A percentile compares a stretch with the other conserved stretches of the same genome.
These are phyloP conservation scores for Drosophila lacertosa DNA, from an alignment of 1,140 invertebrate species.

Conservation along the genomic window DNA sequence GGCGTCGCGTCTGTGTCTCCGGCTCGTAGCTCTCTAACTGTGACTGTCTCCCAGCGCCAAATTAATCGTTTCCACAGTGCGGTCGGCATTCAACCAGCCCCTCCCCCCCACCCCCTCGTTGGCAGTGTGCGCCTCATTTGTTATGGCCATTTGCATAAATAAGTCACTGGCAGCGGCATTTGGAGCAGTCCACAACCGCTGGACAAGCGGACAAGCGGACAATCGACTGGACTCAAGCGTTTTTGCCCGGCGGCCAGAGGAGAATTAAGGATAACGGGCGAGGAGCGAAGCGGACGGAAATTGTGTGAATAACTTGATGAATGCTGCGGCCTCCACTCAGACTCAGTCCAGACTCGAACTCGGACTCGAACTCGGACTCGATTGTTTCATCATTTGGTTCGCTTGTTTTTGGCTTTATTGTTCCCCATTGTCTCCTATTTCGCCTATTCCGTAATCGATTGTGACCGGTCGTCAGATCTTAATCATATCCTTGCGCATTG, in stretches of 20 bases:
- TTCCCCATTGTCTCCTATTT: neutral
- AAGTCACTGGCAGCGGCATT: conserved; percentile 74
- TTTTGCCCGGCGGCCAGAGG: neutral
- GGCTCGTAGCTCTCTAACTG: neutral
- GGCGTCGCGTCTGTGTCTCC: conserved; percentile 27
- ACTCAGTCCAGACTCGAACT: conserved; percentile 16
- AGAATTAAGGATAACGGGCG: too few relatives aligned
- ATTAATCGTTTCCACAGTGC: conserved; percentile 80
- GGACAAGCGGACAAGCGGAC: conserved; percentile 10
- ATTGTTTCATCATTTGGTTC: conserved; percentile 37
- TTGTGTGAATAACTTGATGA: conserved; percentile 81
- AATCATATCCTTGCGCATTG: conserved; percentile 6
- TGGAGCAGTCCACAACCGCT: conserved; percentile 37
- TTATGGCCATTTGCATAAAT: conserved; percentile 81
- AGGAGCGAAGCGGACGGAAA: conserved; percentile 28
- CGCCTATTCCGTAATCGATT: neutral
- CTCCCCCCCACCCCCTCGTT: neutral
- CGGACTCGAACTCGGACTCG: too few relatives aligned
- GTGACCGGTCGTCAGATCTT: conserved; percentile 14
- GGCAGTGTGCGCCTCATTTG: conserved; percentile 72
- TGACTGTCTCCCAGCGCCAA: conserved; percentile 49
- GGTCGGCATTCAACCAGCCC: conserved; percentile 36
- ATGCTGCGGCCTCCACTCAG: conserved; percentile 41
- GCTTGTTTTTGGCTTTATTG: conserved; percentile 14
- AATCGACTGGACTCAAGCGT: neutral